Evolutionary conservation across 2,113 vertebrate genomes (phyloP), one percentile per base, ranked within the genome.

Genomic region (Eidolon helvum): DNA sequence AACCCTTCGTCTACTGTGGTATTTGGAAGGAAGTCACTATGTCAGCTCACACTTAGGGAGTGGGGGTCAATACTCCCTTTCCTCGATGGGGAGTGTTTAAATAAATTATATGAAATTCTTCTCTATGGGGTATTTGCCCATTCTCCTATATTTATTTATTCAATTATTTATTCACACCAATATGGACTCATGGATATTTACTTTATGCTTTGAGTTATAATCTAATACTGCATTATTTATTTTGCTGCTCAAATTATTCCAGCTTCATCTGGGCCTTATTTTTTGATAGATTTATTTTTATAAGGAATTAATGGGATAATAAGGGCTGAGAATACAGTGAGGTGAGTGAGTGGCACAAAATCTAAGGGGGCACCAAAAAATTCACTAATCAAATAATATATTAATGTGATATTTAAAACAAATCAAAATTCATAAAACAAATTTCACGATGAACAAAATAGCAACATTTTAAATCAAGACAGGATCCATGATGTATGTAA

Each of bases 211-310:
- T n/a, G 63, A 91, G 84, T 91, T 85, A 80, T 65, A 86, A 91
- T 65, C 53, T n/a, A 71, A 18, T 21, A n/a, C 69, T 90, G 35
- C 55, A 72, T 93, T 94, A 82, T 94, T 95, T 78, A 89, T 95
- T 69, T 87, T 77, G 50, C 75, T 84, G 24, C 59, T 85, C 86
- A 59, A 3, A 87, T 75, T 87, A n/a, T 87, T 87, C 71, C 43
- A 72, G 80, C 33, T 92, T 86, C 65, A 87, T 55, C 22, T 28
- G 89, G 74, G 40, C 61, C 45, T 78, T 57, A 35, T 4, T 38
- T 28, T 84, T 40, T 78, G 35, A 19, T 59, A 63, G 79, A 91
- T 48, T 95, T 78, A 33, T 83, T 92, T 97, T 77, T 40, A 30
- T 65, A 48, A 88, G 66, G n/a, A 80, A 82, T 91, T 57, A 83